Conservation (phyloP, 1,140 invertebrate species). For the Grapholita molesta region DNA sequence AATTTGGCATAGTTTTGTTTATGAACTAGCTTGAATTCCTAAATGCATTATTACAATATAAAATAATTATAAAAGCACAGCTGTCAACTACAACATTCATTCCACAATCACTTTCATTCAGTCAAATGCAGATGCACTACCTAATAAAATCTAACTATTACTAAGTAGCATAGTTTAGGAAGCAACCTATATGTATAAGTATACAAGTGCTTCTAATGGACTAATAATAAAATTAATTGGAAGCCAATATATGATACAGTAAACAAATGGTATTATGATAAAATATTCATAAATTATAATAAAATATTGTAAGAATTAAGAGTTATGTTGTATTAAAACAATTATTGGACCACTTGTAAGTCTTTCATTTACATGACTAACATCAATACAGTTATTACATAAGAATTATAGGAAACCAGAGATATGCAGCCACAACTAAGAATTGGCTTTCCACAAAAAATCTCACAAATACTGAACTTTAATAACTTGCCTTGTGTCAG, state of each 20-base stretch:
- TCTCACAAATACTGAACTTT: not conserved
- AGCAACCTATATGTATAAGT: slow-evolving; percentile 53
- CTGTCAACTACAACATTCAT: slow-evolving; percentile 65
- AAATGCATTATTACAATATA: slow-evolving; percentile 68
- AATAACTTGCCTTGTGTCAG: slow-evolving; percentile 4
- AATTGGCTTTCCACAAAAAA: not conserved
- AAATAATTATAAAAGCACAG: slow-evolving; percentile 57
- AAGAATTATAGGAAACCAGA: not conserved
- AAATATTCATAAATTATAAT: slow-evolving; percentile 41
- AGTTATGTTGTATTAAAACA: slow-evolving; percentile 29
- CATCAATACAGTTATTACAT: slow-evolving; percentile 6
- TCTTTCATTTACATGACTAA: slow-evolving; percentile 48
- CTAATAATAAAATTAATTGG: slow-evolving; percentile 46
- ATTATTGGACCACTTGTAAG: slow-evolving; percentile 71
- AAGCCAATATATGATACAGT: slow-evolving; percentile 48
- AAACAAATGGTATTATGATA: slow-evolving; percentile 24
- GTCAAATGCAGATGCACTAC: slow-evolving; percentile 63
- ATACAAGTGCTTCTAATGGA: slow-evolving; percentile 52
- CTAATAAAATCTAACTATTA: slow-evolving; percentile 52
- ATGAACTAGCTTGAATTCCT: slow-evolving; percentile 64
- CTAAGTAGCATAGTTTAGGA: slow-evolving; percentile 65
- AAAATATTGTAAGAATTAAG: slow-evolving; percentile 15
- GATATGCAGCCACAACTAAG: not conserved
- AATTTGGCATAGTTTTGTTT: slow-evolving; percentile 72
- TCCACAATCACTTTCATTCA: slow-evolving; percentile 69